A percentile compares a stretch with the other conserved stretches of the same genome.
Conservation (phyloP, 2,113 vertebrate genomes). For the Poeciliopsis occidentalis region DNA sequence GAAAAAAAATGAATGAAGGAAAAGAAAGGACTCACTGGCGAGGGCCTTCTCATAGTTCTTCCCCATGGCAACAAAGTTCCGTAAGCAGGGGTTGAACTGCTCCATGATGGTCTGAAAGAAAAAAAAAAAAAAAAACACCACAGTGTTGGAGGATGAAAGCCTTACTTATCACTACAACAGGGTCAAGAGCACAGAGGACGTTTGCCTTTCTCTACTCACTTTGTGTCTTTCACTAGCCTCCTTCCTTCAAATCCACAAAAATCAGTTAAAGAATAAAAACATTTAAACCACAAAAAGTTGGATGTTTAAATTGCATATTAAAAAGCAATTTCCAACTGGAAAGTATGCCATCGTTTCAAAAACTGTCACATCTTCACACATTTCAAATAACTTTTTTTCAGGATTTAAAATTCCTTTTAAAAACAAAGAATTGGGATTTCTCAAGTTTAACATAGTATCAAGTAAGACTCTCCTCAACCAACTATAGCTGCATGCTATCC, state of each 20-base stretch:
- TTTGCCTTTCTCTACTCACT: conserved; percentile 21
- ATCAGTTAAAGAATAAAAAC: background rate
- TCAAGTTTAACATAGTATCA: background rate
- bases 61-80: conserved; percentile 99
- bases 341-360: background rate
- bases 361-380: background rate
- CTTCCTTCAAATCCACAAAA: conserved; percentile 12
- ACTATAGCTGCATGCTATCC: background rate
- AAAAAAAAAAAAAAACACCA: conserved; percentile 34
- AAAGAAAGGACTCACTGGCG: conserved; percentile 86
- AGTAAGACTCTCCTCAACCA: background rate
- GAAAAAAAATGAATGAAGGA: conserved; percentile 12
- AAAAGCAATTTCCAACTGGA: background rate
- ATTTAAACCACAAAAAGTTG: background rate
- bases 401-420: background rate
- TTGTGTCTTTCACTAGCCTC: conserved; percentile 17
- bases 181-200: conserved; percentile 47
- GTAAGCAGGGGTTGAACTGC: conserved; percentile 98
- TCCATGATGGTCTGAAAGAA: conserved; percentile 94
- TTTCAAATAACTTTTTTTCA: background rate
- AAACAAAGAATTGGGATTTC: background rate
- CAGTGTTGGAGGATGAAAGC: conserved; percentile 29
- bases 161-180: conserved; percentile 43
- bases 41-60: conserved; percentile 99
- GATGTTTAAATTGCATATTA: background rate